Base-by-base conservation (phyloP, 2,797 vertebrate genomes). In the Sebastes vulpes region DNA sequence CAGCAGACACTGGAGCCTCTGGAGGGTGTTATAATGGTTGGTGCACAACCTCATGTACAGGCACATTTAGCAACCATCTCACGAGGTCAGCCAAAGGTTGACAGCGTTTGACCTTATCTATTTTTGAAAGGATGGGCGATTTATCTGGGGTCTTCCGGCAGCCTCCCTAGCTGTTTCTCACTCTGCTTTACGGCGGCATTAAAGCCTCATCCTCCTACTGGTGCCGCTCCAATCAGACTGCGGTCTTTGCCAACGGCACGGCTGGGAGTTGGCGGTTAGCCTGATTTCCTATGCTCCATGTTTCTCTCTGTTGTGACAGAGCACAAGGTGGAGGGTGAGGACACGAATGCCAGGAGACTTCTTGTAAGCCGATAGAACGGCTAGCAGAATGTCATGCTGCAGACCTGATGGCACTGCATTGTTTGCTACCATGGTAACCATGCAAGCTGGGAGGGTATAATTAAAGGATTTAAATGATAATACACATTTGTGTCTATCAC, bases 151-250 rank as follows among this genome's bases (percentile, higher is more conserved):
- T 91, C 81, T 81, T 77, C 56, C 21, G 57, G 87, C 73, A 86
- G 79, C 76, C 74, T 85, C 83, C 83, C 84, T 83, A 23, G 89
- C 85, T 89, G 77, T 89, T 93, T 76, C 87, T 88, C 85, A 83
- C 81, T 77, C 64, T 82, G 75, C 82, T 93, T 93, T 92, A 92
- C 81, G 67, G 79, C 60, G 26, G 85, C 79, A 85, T 87, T 91
- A 92, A 87, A 93, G 87, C 78, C 72, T 93, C 90, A 70, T 89
- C 85, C 86, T 84, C 81, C 85, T 94, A 86, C 91, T 91, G 91
- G 85, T 93, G 79, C 89, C 38, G 79, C 86, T 91, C 92, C 88
- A 91, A 88, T 91, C 81, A 68, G 75, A 86, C 81, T 26, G 76
- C 74, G 56, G 84, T 18, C 72, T 80, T 81, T 89, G 88, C 88